Evolutionary conservation across 2,113 vertebrate species (phyloP).

Genomic region (Caretta caretta): DNA sequence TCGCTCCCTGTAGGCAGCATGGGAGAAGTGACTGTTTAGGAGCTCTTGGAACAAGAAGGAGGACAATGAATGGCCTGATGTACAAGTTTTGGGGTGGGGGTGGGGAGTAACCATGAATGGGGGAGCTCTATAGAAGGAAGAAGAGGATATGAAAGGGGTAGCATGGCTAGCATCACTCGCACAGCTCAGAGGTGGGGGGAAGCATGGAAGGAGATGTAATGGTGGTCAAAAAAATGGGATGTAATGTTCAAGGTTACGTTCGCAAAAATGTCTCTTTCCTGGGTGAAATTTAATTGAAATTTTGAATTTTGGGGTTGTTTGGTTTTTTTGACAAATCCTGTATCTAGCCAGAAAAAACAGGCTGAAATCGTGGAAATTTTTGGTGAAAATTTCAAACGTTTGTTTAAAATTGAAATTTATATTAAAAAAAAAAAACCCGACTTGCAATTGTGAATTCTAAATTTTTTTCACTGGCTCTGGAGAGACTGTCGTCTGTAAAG

Average conservation of each 20-base stretch:
- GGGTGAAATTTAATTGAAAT: neutral
- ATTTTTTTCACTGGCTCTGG: constrained; percentile 14
- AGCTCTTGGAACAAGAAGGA: neutral
- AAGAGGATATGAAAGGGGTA: neutral
- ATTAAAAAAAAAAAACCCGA: neutral
- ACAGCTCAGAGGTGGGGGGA: neutral
- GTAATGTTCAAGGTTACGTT: neutral
- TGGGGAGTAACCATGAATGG: neutral
- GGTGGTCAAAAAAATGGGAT: neutral
- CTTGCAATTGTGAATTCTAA: neutral
- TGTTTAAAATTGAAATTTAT: neutral
- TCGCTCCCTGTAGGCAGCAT: neutral
- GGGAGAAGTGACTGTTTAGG: neutral
- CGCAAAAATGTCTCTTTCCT: neutral
- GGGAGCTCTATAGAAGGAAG: neutral
- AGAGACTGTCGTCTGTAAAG: neutral
- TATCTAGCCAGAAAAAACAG: neutral
- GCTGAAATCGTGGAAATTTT: neutral
- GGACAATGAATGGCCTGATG: neutral
- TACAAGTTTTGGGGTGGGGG: neutral
- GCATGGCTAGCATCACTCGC: neutral
- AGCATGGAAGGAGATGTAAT: neutral
- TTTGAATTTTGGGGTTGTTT: neutral
- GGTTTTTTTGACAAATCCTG: neutral
- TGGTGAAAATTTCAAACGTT: neutral